A percentile compares a stretch with the other conserved stretches of the same genome.
Conservation (phyloP, 64 coral and sea anemone species). For the Stichodactyla helianthus region DNA sequence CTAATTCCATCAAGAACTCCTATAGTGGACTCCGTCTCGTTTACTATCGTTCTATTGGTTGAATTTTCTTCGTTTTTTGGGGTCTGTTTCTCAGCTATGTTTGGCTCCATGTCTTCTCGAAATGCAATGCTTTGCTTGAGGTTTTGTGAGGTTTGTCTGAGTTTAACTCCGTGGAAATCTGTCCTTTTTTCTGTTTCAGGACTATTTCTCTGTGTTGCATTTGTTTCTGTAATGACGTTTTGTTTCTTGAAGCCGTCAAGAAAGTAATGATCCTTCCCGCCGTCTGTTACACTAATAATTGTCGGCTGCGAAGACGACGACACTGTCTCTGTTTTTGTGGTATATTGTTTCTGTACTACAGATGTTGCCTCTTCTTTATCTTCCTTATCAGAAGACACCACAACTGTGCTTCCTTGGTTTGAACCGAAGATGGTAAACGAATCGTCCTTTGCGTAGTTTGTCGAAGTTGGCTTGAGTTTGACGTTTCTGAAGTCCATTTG, state of each 20-base stretch:
- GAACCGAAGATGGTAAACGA: not conserved
- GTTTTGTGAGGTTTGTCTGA: not conserved
- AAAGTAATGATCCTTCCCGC: not conserved
- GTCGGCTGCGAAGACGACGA: not conserved
- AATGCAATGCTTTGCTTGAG: not conserved
- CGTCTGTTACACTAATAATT: not conserved
- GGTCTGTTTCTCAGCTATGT: not conserved
- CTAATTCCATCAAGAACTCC: not conserved
- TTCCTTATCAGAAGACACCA: not conserved
- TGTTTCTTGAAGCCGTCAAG: not conserved
- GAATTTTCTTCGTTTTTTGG: not conserved
- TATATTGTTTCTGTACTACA: not conserved
- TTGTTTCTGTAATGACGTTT: not conserved
- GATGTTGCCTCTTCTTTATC: not conserved
- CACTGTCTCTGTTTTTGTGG: not conserved
- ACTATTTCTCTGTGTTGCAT: not conserved
- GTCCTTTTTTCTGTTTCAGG: not conserved
- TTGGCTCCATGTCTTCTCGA: not conserved
- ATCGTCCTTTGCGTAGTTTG: not conserved
- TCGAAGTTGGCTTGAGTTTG: not conserved
- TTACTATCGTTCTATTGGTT: not conserved
- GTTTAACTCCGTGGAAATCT: not conserved
- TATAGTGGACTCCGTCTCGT: not conserved
- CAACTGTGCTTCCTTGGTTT: not conserved
- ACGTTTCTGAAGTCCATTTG: conserved; percentile 8